Percentiles rank a stretch among this genome's conserved stretches.
Evolutionary conservation across 64 coral and sea anemone genomes (phyloP).

Genomic region (Montipora cactus): DNA sequence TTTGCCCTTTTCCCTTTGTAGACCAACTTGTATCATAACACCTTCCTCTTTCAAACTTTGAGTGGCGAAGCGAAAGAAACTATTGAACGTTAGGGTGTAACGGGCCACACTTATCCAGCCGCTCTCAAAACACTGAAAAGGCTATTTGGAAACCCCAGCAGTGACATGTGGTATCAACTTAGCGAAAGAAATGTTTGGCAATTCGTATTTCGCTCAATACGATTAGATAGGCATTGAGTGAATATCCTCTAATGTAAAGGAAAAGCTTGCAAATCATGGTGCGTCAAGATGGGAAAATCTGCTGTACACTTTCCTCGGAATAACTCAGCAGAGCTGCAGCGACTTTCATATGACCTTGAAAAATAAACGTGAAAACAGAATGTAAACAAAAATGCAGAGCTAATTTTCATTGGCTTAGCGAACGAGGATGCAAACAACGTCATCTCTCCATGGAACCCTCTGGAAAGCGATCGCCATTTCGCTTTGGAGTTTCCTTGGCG

Average conservation of each 20-base stretch:
- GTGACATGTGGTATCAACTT: not conserved
- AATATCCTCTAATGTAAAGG: not conserved
- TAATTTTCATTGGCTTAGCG: too few relatives aligned
- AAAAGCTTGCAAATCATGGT: not conserved
- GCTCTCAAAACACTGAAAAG: not conserved
- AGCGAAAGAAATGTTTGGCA: not conserved
- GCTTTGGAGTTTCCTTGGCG: too few relatives aligned
- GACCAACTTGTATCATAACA: too few relatives aligned
- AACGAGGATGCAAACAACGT: too few relatives aligned
- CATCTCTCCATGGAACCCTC: too few relatives aligned
- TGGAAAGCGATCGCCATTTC: too few relatives aligned
- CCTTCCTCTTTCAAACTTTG: not conserved
- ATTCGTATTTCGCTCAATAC: not conserved
- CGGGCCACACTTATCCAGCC: not conserved
- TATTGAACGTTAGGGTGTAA: not conserved
- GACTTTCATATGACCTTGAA: not conserved
- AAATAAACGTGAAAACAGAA: too few relatives aligned
- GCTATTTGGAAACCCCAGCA: not conserved
- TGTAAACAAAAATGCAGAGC: too few relatives aligned
- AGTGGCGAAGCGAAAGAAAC: not conserved
- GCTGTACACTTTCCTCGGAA: not conserved
- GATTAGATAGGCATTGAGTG: not conserved
- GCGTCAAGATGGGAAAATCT: not conserved
- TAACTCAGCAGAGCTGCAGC: constrained; percentile 15
- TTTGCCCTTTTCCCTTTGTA: not conserved